A percentile compares a stretch with the other conserved stretches of the same genome.
phyloP scores from a whole-genome alignment of 2,113 vertebrate genomes.

The Probosciger aterrimus region DNA sequence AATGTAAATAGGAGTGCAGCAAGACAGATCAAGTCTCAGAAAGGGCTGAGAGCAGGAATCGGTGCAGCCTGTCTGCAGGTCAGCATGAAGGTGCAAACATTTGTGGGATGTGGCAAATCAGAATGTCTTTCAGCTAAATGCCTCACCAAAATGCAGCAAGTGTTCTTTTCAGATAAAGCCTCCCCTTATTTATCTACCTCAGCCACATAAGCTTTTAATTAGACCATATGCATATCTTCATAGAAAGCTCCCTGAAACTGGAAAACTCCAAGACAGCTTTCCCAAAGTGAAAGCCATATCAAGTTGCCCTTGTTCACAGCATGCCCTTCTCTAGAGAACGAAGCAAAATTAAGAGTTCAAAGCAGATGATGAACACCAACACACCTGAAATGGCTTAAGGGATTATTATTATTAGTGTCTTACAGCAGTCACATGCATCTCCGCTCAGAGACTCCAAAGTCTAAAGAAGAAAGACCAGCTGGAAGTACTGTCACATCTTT shows the following conservation, averaged over 20 bases:
- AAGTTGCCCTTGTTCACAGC: not conserved
- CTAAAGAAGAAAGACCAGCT: not conserved
- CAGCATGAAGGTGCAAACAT: not conserved
- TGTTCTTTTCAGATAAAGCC: not conserved
- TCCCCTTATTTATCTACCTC: not conserved
- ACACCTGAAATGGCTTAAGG: conserved; percentile 27
- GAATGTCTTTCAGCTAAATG: not conserved
- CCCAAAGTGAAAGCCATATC: conserved; percentile 8
- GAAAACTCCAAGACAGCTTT: conserved; percentile 27
- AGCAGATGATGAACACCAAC: not conserved
- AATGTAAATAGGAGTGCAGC: not conserved
- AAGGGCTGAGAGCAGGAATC: not conserved
- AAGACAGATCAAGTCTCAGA: not conserved
- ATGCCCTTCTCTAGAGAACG: not conserved
- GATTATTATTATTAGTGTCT: not conserved
- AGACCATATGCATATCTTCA: not conserved
- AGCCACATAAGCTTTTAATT: conserved; percentile 50
- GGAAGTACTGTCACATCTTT: not conserved
- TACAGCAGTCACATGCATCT: not conserved
- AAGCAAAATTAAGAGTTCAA: conserved; percentile 24
- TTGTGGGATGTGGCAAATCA: not conserved
- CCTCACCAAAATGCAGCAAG: not conserved
- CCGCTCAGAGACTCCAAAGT: not conserved
- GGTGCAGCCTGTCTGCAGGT: not conserved
- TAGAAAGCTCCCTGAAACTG: not conserved